Percentiles rank a stretch among this genome's conserved stretches.
These are phyloP conservation scores for Brachyistius frenatus DNA, from an alignment of 2,113 vertebrate species.

Conservation along the genomic window DNA sequence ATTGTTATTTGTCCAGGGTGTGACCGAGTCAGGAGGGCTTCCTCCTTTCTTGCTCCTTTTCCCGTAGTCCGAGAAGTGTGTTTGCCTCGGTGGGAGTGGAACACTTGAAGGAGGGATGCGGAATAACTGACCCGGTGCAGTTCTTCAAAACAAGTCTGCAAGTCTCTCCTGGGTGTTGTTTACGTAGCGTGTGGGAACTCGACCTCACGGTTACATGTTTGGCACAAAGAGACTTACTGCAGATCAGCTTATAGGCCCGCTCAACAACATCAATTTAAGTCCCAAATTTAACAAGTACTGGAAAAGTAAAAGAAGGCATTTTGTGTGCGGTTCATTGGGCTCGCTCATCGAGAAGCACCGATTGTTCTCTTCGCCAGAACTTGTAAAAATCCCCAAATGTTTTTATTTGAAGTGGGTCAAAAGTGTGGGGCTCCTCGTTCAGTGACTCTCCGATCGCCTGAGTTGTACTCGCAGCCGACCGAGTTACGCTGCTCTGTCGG, in stretches of 20 bases:
- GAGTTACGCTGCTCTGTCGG: not conserved
- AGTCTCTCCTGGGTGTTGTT: slow-evolving; percentile 32
- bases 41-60: slow-evolving; percentile 63
- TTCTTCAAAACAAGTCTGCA: slow-evolving; percentile 30
- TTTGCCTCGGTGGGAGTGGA: slow-evolving; percentile 20
- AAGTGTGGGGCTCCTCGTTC: slow-evolving; percentile 3
- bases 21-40: slow-evolving; percentile 75
- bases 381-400: slow-evolving; percentile 33
- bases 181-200: slow-evolving; percentile 1
- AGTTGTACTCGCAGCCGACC: not conserved
- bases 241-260: too few species aligned
- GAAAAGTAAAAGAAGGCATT: not conserved
- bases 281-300: not conserved
- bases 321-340: not conserved
- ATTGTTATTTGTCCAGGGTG: slow-evolving; percentile 85
- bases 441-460: not conserved
- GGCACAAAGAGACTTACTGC: too few species aligned
- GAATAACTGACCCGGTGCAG: not conserved
- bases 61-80: slow-evolving; percentile 22
- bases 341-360: not conserved
- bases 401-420: slow-evolving; percentile 23
- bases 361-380: slow-evolving; percentile 5
- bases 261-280: too few species aligned
- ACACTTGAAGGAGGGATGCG: slow-evolving; percentile 4
- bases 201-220: not conserved